Percentiles rank a stretch among this genome's conserved stretches.
phyloP scores from a whole-genome alignment of 1,140 invertebrate species.

The Eupristina koningsbergeri region DNA sequence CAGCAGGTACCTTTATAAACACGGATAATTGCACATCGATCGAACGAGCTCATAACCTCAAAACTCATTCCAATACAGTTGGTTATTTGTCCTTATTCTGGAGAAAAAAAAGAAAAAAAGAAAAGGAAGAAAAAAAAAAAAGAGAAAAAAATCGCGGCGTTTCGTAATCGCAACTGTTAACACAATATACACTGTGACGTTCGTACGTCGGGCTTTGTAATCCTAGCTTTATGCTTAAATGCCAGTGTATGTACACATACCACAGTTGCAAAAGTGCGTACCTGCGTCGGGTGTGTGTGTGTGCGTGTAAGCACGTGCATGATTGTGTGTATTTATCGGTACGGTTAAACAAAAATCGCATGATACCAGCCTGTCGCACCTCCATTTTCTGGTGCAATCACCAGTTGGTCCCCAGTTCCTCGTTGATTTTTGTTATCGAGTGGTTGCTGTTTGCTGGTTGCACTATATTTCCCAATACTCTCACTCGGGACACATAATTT shows the following conservation, averaged over 20 bases:
- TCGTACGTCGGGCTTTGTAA: background rate
- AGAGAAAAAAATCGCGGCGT: background rate
- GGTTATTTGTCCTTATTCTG: background rate
- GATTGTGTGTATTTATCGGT: background rate
- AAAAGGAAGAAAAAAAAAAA: too few relatives aligned
- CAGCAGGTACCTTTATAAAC: background rate
- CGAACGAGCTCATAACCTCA: background rate
- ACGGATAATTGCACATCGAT: background rate
- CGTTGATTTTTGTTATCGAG: background rate
- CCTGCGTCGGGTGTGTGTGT: too few relatives aligned
- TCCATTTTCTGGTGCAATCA: slow-evolving; percentile 32
- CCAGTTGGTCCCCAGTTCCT: background rate
- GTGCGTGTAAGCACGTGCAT: background rate
- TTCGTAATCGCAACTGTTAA: background rate
- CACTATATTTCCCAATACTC: background rate
- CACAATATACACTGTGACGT: background rate
- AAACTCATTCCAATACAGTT: background rate
- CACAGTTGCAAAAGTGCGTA: too few relatives aligned
- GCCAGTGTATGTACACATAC: too few relatives aligned
- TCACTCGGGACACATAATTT: too few relatives aligned
- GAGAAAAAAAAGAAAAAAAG: too few relatives aligned
- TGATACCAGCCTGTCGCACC: slow-evolving; percentile 33
- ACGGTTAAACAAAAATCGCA: background rate
- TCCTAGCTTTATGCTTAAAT: too few relatives aligned
- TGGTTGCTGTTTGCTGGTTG: background rate